These are phyloP conservation scores for Limnephilus lunatus DNA, from an alignment of 2,888 invertebrate genomes.

Conservation along the genomic window DNA sequence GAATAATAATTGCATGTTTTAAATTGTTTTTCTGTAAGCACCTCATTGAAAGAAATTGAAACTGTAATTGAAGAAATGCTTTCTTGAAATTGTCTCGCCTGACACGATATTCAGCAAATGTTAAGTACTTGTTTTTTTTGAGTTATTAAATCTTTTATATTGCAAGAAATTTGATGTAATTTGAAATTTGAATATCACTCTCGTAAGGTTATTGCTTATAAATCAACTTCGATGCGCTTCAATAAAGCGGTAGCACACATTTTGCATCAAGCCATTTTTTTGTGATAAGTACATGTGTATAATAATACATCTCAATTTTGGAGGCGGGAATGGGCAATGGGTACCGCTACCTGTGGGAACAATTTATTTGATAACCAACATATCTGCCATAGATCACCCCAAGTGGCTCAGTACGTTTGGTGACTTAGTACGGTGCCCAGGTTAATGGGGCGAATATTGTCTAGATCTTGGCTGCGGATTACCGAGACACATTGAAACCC, in stretches of 20 bases:
- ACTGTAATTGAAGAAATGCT: background rate
- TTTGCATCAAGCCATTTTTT: background rate
- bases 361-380: no score
- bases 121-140: background rate
- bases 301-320: no score
- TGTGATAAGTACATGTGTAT: background rate
- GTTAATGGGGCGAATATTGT: no score
- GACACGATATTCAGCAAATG: background rate
- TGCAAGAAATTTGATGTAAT: background rate
- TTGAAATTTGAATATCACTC: background rate
- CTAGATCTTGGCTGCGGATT: no score
- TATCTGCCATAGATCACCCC: no score
- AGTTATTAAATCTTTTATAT: background rate
- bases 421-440: no score
- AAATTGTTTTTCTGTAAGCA: background rate
- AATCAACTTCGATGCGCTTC: background rate
- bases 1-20: background rate
- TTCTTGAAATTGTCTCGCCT: background rate
- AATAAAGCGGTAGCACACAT: background rate
- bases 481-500: no score
- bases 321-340: no score
- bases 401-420: no score
- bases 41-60: background rate
- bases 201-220: background rate
- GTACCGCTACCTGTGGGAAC: no score